phyloP scores from a whole-genome alignment of 2,113 vertebrate genomes.

The Brachypteracias leptosomus region DNA sequence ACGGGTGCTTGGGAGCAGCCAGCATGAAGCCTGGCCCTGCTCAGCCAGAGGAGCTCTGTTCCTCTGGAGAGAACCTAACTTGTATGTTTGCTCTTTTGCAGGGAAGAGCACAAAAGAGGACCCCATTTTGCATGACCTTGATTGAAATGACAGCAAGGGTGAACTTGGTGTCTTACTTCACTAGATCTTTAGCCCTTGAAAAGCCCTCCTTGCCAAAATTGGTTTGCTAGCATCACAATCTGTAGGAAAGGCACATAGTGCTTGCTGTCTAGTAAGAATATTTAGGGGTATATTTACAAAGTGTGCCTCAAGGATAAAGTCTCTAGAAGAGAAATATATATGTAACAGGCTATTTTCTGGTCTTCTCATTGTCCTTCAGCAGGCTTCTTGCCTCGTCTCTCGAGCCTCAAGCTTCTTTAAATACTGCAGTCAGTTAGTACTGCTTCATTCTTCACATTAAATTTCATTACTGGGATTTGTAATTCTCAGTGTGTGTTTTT shows the following conservation, averaged over 20 bases:
- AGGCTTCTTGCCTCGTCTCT: neutral
- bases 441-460: neutral
- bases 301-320: neutral
- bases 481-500: neutral
- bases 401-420: neutral
- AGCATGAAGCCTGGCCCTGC: neutral
- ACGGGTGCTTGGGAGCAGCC: accelerated
- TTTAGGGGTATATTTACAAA: neutral
- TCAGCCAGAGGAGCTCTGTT: neutral
- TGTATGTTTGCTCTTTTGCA: accelerated
- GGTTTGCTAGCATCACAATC: neutral
- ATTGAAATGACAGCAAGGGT: neutral
- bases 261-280: neutral
- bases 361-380: neutral
- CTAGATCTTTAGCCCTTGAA: neutral
- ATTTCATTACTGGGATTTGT: neutral
- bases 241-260: neutral
- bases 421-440: neutral
- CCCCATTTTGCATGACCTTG: accelerated
- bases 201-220: neutral
- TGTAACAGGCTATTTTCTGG: neutral
- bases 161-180: neutral
- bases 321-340: neutral
- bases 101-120: neutral
- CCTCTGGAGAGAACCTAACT: neutral